Conservation (phyloP, 2,888 invertebrate genomes). For the Polylopha cassiicola region DNA sequence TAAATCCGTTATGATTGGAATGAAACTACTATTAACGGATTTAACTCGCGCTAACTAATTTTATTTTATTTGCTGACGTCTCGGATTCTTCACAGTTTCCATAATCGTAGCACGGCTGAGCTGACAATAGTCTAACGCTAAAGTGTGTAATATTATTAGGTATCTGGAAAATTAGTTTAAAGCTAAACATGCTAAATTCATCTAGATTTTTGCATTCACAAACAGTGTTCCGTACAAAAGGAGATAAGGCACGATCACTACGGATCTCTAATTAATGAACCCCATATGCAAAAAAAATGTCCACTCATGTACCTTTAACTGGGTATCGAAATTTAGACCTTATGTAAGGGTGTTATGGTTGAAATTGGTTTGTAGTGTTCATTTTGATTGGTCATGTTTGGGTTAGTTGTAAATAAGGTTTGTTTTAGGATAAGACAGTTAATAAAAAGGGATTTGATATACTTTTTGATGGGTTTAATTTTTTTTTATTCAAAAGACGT, state of each 20-base stretch:
- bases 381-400: slow-evolving; percentile 7
- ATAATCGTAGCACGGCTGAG: too few relatives aligned
- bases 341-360: background rate
- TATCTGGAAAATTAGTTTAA: too few relatives aligned
- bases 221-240: slow-evolving; percentile 16
- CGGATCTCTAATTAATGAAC: slow-evolving; percentile 27
- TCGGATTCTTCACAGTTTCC: too few relatives aligned
- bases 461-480: too few relatives aligned
- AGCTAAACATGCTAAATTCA: slow-evolving; percentile 11
- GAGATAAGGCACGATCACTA: slow-evolving; percentile 27
- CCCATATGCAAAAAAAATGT: slow-evolving; percentile 22
- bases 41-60: too few relatives aligned
- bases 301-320: slow-evolving; percentile 22
- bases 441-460: slow-evolving; percentile 11
- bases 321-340: background rate
- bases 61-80: too few relatives aligned
- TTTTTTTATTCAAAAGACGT: too few relatives aligned
- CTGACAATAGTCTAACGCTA: too few relatives aligned
- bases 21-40: too few relatives aligned
- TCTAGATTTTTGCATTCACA: slow-evolving; percentile 18
- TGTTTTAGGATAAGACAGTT: slow-evolving; percentile 1
- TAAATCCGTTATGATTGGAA: background rate
- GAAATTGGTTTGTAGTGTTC: background rate
- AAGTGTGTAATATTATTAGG: too few relatives aligned
- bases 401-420: too few relatives aligned